phyloP scores from a whole-genome alignment of 2,113 vertebrate genomes.

The Ammodytes marinus region DNA sequence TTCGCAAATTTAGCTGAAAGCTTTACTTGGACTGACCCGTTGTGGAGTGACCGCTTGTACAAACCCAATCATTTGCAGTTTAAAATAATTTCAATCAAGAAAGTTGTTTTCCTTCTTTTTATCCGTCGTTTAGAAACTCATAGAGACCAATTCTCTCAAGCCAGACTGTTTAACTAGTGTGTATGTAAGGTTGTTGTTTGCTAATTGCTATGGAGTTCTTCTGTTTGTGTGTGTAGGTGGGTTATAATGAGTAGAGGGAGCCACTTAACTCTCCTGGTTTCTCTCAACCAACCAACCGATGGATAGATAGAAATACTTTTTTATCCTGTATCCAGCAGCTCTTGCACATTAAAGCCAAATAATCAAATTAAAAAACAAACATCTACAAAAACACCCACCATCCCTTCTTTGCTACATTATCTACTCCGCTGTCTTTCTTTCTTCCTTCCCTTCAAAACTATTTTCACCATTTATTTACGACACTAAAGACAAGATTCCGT shows the following conservation, averaged over 20 bases:
- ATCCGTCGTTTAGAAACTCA: conserved; percentile 8
- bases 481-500: background rate
- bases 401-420: background rate
- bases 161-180: conserved; percentile 8
- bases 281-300: background rate
- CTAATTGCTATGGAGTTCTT: background rate
- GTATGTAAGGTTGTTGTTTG: conserved; percentile 24
- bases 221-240: conserved; percentile 32
- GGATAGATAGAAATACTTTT: no score
- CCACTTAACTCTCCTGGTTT: conserved; percentile 36
- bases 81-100: background rate
- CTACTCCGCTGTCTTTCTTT: background rate
- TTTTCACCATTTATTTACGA: background rate
- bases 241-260: conserved; percentile 27
- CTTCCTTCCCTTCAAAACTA: background rate
- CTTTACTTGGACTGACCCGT: no score
- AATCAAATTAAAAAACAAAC: no score
- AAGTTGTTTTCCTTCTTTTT: conserved; percentile 2
- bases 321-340: no score
- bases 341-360: no score
- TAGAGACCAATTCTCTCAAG: background rate
- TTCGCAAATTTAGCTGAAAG: background rate
- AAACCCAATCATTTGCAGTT: background rate
- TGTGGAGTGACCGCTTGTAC: background rate
- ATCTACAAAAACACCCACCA: background rate